Evolutionary conservation across 37 sponge, comb jelly and placozoan species (phyloP).

Genomic region (Oscarella lobularis): DNA sequence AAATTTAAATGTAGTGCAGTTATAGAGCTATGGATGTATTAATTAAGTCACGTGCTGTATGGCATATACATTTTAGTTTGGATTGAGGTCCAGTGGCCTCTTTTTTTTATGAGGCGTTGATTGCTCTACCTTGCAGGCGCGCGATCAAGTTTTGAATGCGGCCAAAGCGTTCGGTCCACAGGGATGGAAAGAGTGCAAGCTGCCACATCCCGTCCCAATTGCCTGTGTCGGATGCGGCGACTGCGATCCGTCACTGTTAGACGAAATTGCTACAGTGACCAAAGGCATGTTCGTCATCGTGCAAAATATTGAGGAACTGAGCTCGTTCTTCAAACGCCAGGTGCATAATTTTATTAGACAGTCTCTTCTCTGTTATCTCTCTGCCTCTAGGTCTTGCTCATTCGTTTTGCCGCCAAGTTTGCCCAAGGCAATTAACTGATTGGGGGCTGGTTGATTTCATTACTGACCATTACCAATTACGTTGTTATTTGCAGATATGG

Average conservation of each 20-base stretch:
- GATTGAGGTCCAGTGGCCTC: no score
- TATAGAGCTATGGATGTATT: no score
- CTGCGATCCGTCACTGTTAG: constrained; percentile 23
- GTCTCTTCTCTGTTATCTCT: neutral
- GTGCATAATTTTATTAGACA: constrained; percentile 2
- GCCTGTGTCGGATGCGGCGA: constrained; percentile 42
- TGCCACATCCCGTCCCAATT: constrained; percentile 33
- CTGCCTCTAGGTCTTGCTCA: constrained; percentile 21
- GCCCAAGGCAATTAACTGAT: constrained; percentile 35
- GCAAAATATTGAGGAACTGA: constrained; percentile 21
- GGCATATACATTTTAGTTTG: no score
- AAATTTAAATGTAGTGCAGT: no score
- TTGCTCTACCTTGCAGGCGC: constrained; percentile 15
- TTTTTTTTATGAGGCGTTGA: no score
- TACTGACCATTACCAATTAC: neutral
- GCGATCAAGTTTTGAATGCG: constrained; percentile 18
- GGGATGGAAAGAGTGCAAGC: constrained; percentile 17
- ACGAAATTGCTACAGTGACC: constrained; percentile 29
- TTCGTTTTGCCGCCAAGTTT: constrained; percentile 34
- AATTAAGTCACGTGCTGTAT: no score
- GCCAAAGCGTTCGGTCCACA: constrained; percentile 25
- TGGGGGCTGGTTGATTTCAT: no score
- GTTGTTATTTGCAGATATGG: constrained; percentile 8
- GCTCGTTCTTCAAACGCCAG: constrained; percentile 34
- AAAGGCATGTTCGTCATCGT: constrained; percentile 40